Evolutionary conservation across 2,888 invertebrate genomes (phyloP), one percentile per base, ranked within the genome.

Genomic region (Ormyrus pomaceus): DNA sequence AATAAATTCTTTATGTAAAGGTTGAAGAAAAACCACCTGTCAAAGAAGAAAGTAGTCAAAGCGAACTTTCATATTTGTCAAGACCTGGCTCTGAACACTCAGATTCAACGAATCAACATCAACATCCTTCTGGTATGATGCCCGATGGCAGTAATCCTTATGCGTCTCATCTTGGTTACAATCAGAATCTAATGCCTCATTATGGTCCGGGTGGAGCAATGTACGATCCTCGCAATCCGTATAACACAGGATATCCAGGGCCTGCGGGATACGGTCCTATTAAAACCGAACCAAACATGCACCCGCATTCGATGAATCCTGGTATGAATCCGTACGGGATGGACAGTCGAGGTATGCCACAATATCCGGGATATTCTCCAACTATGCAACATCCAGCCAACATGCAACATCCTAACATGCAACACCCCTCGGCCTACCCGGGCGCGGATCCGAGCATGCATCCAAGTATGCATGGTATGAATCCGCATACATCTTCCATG

Each of bases 21-120:
- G 58, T 76, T 11, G 82, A 81, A 59, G 80, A 82, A 56, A 81
- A 81, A 9, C 34, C 77, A 13, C 65, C 9, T 68, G 80, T 90
- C 5, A 90, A 90, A 64, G 89, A 90, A 58, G 90, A 90, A 77
- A 86, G 84, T 58, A 87, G 84, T 81, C 88, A 88, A 65, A 87
- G 86, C 75, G 88, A 89, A 34, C 79, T 87, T 48, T 86, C 88
- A n/a, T 88, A 86, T 62, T 83, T 87, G 80, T 87, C 88, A 7
- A 86, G 87, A 81, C 86, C 88, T 69, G 86, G 87, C 45, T 86
- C 87, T 0, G 82, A 77, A 11, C 77, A 66, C 2, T 34, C 34
- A 34, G 82, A 82, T 34, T 10, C 66, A 85, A 85, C 6, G 86
- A 87, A 74, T 86, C 88, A 68, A 84, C 87, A 10, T 84, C 80